phyloP scores from a whole-genome alignment of 2,797 vertebrate genomes.

The Choloepus didactylus region DNA sequence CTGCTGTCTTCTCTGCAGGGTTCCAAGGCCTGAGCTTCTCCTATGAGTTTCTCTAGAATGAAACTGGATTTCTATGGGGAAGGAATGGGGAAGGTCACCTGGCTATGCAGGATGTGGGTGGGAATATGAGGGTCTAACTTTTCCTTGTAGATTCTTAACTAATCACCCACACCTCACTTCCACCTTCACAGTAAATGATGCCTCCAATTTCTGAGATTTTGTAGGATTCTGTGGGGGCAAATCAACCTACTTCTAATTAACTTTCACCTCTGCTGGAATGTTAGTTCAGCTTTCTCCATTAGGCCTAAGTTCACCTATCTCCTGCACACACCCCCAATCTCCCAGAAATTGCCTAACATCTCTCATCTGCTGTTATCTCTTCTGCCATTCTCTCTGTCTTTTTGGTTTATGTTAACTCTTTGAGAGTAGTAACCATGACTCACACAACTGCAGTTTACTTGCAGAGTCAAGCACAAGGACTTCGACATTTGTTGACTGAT shows the following conservation, averaged over 20 bases:
- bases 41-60: neutral
- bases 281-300: neutral
- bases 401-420: neutral
- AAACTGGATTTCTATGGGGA: neutral
- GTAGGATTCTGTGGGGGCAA: neutral
- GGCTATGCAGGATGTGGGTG: no score
- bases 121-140: neutral
- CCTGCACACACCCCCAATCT: neutral
- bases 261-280: neutral
- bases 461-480: neutral
- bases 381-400: neutral
- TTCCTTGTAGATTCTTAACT: neutral
- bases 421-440: neutral
- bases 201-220: neutral
- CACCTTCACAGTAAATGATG: neutral
- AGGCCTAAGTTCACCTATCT: neutral
- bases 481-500: neutral
- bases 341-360: no score
- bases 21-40: neutral
- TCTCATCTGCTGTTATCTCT: neutral
- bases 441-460: neutral
- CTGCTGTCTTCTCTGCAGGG: neutral
- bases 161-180: neutral
- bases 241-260: neutral
- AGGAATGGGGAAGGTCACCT: neutral